phyloP scores from a whole-genome alignment of 1,140 invertebrate species.

The Polypedilum pembai region DNA sequence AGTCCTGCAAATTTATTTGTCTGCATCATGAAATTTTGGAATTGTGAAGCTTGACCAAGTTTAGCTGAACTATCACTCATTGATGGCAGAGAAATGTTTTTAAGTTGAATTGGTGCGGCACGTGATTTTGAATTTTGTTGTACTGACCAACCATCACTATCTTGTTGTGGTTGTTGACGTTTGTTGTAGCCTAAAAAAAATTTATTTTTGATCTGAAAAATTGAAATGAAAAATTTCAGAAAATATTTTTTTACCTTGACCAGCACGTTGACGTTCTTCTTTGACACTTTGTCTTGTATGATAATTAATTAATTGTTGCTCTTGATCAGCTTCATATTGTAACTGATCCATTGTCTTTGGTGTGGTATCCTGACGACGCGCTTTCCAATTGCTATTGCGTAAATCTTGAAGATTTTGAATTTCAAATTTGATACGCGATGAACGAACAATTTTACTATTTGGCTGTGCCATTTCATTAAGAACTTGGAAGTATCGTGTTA shows the following conservation, averaged over 20 bases:
- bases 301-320: background rate
- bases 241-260: background rate
- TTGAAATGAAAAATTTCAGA: no score
- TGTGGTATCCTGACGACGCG: slow-evolving; percentile 37
- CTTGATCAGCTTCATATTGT: background rate
- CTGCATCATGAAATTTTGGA: slow-evolving; percentile 30
- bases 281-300: background rate
- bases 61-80: slow-evolving; percentile 34
- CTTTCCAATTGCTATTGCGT: slow-evolving; percentile 32
- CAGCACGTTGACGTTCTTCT: background rate
- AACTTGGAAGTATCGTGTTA: slow-evolving; percentile 33
- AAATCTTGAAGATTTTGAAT: slow-evolving; percentile 34
- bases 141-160: background rate
- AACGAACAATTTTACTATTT: slow-evolving; percentile 36
- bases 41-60: slow-evolving; percentile 36
- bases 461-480: slow-evolving; percentile 34
- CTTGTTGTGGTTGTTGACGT: slow-evolving; percentile 38
- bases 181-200: slow-evolving; percentile 32
- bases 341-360: slow-evolving; percentile 38
- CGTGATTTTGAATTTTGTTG: slow-evolving; percentile 24
- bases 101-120: slow-evolving; percentile 35
- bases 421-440: slow-evolving; percentile 37
- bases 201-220: no score
- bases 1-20: background rate
- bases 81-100: slow-evolving; percentile 38